phyloP scores from a whole-genome alignment of 2,888 invertebrate species.

The Hyalella azteca region DNA sequence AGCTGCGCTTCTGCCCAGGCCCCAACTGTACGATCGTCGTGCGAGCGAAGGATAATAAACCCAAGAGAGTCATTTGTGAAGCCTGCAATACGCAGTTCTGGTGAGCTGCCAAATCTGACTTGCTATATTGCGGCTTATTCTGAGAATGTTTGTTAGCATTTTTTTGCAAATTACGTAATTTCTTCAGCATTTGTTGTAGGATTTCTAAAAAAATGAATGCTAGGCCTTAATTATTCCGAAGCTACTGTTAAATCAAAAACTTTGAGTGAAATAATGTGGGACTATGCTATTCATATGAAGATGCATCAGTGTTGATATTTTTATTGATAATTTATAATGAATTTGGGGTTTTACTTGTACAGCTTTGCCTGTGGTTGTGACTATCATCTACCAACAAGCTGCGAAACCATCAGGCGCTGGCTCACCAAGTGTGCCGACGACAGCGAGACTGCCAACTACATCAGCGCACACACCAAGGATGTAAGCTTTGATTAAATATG shows the following conservation, averaged over 20 bases:
- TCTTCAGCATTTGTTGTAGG: too few relatives aligned
- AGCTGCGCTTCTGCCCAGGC: conserved; percentile 87
- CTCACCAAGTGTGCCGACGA: conserved; percentile 99
- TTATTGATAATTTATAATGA: too few relatives aligned
- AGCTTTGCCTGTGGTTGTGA: conserved; percentile 91
- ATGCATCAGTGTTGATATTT: too few relatives aligned
- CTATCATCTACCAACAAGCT: conserved; percentile 98
- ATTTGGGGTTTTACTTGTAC: not conserved
- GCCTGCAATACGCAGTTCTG: conserved; percentile 90
- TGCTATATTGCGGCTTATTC: too few relatives aligned
- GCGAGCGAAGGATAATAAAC: conserved; percentile 79
- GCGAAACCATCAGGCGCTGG: conserved; percentile 94
- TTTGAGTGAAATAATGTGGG: too few relatives aligned
- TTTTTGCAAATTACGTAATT: too few relatives aligned
- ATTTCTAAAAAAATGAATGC: too few relatives aligned
- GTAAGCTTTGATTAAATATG: conserved; percentile 63
- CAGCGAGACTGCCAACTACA: conserved; percentile 99
- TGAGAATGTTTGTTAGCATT: too few relatives aligned
- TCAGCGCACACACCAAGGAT: conserved; percentile 96
- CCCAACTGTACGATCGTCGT: conserved; percentile 92
- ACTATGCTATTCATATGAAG: too few relatives aligned
- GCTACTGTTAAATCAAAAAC: too few relatives aligned
- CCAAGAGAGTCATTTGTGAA: conserved; percentile 86
- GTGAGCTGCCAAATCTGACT: conserved; percentile 65
- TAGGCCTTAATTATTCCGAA: too few relatives aligned